These are phyloP conservation scores for Coboldia fuscipes DNA, from an alignment of 1,140 invertebrate genomes.

Conservation along the genomic window DNA sequence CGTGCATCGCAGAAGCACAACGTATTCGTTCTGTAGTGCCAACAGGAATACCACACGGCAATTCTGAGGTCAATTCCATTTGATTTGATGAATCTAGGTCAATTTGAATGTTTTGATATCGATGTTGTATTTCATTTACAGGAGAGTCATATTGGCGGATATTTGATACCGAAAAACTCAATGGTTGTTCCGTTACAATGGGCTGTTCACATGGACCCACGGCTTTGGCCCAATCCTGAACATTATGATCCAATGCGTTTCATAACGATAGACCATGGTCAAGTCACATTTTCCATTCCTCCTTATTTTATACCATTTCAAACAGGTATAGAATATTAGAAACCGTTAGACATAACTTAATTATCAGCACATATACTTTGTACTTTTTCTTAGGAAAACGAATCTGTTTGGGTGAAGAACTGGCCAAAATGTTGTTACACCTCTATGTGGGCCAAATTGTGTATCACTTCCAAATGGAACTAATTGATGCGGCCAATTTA, in stretches of 20 bases:
- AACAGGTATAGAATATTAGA: slow-evolving; percentile 27
- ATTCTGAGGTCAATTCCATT: slow-evolving; percentile 26
- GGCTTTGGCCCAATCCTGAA: slow-evolving; percentile 47
- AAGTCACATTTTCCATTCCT: slow-evolving; percentile 36
- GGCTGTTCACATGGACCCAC: slow-evolving; percentile 58
- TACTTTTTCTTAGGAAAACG: slow-evolving; percentile 40
- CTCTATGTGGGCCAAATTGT: no score
- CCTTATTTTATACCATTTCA: slow-evolving; percentile 69
- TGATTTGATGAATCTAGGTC: slow-evolving; percentile 7
- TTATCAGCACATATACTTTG: slow-evolving; percentile 3
- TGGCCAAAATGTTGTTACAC: slow-evolving; percentile 58
- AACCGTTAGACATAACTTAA: neutral
- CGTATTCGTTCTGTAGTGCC: slow-evolving; percentile 58
- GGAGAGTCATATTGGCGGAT: slow-evolving; percentile 36
- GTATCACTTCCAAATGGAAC: no score
- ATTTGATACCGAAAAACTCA: slow-evolving; percentile 29
- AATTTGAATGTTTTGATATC: slow-evolving; percentile 3
- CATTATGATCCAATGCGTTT: slow-evolving; percentile 52
- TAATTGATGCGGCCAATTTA: slow-evolving; percentile 3
- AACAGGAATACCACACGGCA: slow-evolving; percentile 62
- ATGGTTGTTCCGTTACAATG: slow-evolving; percentile 62
- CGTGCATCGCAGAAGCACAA: slow-evolving; percentile 50
- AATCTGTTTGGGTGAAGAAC: slow-evolving; percentile 67
- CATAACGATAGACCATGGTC: slow-evolving; percentile 33
- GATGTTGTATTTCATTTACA: slow-evolving; percentile 11